These are phyloP conservation scores for Drosophila gunungcola DNA, from an alignment of 1,140 invertebrate species.

Conservation along the genomic window DNA sequence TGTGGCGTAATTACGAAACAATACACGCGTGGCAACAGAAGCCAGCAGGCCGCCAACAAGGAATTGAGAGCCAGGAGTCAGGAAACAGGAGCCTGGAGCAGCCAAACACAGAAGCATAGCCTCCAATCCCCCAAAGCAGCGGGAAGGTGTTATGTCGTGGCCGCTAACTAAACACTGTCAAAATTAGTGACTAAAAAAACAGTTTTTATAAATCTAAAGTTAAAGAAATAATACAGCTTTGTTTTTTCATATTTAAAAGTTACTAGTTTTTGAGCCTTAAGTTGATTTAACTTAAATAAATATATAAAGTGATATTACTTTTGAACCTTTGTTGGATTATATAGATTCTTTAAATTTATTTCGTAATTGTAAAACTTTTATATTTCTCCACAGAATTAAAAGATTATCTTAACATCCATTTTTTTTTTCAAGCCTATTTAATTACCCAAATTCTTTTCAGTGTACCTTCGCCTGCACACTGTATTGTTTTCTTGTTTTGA, in stretches of 20 bases:
- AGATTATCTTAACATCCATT: too few species aligned
- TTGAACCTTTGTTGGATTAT: too few species aligned
- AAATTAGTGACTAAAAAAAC: neutral
- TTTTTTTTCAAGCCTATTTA: too few species aligned
- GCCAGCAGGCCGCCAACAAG: conserved; percentile 6
- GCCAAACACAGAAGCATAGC: neutral
- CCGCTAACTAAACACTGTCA: conserved; percentile 3
- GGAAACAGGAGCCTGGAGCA: conserved; percentile 1
- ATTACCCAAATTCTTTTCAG: neutral
- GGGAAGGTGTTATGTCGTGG: conserved; percentile 1
- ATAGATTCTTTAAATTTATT: too few species aligned
- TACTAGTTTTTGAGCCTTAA: too few species aligned
- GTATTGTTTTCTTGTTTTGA: conserved; percentile 34
- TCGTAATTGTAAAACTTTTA: too few species aligned
- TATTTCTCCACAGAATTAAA: too few species aligned
- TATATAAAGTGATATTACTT: too few species aligned
- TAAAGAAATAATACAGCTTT: too few species aligned
- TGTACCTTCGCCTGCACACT: neutral
- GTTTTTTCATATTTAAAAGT: too few species aligned
- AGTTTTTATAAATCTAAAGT: too few species aligned
- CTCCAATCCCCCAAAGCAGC: conserved; percentile 21
- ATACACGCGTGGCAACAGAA: conserved; percentile 24
- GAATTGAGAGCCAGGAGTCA: conserved; percentile 1
- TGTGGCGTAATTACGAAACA: conserved; percentile 60
- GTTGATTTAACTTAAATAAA: too few species aligned